Base-by-base conservation (phyloP, 2,113 vertebrate genomes). In the Heteronetta atricapilla region DNA sequence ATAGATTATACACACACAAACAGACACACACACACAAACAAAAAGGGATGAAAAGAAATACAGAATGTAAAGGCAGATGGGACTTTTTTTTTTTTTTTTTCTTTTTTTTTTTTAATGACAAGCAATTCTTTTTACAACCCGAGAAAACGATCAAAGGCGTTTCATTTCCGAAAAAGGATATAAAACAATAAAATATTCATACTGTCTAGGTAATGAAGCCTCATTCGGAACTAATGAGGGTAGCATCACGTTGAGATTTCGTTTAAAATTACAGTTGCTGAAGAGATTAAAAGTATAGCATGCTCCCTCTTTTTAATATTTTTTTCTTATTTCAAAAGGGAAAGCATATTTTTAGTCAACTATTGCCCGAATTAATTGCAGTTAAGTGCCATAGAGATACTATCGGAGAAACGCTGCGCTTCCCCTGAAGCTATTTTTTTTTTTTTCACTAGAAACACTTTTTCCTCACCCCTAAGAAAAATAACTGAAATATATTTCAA, bases 121-220 rank as follows among this genome's bases (percentile, higher is more conserved):
- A 98, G 97, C 97, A 98, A 98, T 96, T 98, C 97, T 90, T 97
- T 98, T 98, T 98, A 98, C 97, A 98, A 96, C 97, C 97, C 96
- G 95, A 97, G 96, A 97, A 98, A 98, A 98, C 96, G 97, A 97
- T 98, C 98, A 98, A 98, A 98, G 96, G 93, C 96, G 33, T 95
- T 96, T 97, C 97, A 97, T 98, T 98, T 97, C 96, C 97, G 97
- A 97, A 97, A 96, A 97, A 97, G 96, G 93, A 98, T 95, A 97
- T 98, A 98, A 98, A 98, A 96, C 97, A 98, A 98, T 98, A 98
- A 98, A 98, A 98, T 98, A 98, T 97, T 97, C 98, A 98, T 90
- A 81, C 82, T 89, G 85, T 93, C 95, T 95, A 94, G 96, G 91
- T 86, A 95, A 90, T 96, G 88, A 92, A 92, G 81, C 95, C 93